Conservation (phyloP, 2,888 invertebrate species). For the Cryptus armator region DNA sequence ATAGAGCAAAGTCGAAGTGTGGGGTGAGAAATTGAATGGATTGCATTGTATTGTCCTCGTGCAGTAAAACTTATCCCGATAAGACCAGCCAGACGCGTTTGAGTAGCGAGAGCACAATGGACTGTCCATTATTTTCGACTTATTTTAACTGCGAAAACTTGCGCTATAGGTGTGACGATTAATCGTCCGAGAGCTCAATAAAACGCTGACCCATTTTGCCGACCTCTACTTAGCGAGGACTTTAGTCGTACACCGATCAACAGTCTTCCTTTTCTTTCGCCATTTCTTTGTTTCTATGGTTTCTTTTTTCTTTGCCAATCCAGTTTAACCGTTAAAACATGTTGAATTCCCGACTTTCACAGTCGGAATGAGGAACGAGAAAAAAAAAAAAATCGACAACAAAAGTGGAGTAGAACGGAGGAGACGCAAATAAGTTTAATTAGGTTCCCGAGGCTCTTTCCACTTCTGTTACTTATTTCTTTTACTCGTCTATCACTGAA, state of each 20-base stretch:
- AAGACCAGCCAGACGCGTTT: neutral
- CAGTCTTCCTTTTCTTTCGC: neutral
- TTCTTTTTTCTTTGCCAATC: neutral
- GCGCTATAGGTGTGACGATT: neutral
- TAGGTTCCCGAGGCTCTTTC: constrained; percentile 53
- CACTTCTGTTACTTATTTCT: constrained; percentile 49
- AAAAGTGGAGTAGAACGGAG: constrained; percentile 11
- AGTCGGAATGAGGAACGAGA: neutral
- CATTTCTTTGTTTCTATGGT: constrained; percentile 3
- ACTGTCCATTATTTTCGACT: constrained; percentile 20
- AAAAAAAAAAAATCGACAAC: constrained; percentile 29
- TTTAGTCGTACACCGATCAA: neutral
- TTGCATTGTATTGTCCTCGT: neutral
- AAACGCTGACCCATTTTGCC: constrained; percentile 30
- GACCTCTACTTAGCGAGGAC: neutral
- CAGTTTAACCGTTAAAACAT: constrained; percentile 5
- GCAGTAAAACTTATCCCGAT: neutral
- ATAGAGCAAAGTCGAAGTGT: neutral
- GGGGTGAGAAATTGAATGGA: neutral
- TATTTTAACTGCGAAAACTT: constrained; percentile 11
- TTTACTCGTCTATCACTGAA: constrained; percentile 33
- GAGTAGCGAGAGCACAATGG: constrained; percentile 8
- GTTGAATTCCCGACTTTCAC: constrained; percentile 15
- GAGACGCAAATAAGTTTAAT: constrained; percentile 52
- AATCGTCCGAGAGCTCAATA: constrained; percentile 23